Evolutionary conservation across 2,797 vertebrate genomes (phyloP).

Genomic region (Pangasius sanitwongsei): DNA sequence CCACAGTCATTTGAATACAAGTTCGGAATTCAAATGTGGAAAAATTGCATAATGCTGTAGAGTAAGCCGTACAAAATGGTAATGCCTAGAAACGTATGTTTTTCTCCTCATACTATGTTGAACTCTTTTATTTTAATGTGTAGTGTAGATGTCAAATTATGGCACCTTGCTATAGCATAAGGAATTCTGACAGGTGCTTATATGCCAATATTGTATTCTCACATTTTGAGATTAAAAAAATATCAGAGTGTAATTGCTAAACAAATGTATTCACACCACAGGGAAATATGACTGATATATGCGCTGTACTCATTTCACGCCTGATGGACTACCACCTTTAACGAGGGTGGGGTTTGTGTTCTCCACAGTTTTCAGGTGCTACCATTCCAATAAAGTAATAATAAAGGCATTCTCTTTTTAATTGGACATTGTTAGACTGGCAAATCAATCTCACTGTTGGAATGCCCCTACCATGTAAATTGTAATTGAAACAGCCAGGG

Average conservation of each 20-base stretch:
- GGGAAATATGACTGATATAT: constrained; percentile 76
- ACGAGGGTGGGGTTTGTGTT: constrained; percentile 65
- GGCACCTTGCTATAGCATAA: background rate
- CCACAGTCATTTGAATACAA: constrained; percentile 34
- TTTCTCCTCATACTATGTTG: background rate
- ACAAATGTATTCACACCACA: constrained; percentile 69
- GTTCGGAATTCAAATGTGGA: constrained; percentile 22
- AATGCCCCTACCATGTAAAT: constrained; percentile 77
- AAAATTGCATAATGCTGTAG: constrained; percentile 31
- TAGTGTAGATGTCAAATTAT: background rate
- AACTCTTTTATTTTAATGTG: background rate
- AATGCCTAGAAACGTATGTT: background rate
- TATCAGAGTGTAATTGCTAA: constrained; percentile 66
- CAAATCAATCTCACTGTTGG: constrained; percentile 74
- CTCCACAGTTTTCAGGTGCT: constrained; percentile 61
- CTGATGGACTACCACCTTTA: constrained; percentile 76
- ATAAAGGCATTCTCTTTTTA: constrained; percentile 78
- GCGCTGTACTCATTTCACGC: constrained; percentile 80
- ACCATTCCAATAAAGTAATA: constrained; percentile 76
- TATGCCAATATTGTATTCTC: constrained; percentile 29
- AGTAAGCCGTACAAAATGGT: background rate
- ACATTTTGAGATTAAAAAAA: constrained; percentile 48
- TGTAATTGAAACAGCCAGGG: constrained; percentile 77
- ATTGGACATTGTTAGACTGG: constrained; percentile 82
- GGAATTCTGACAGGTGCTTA: background rate